Base-by-base conservation (phyloP, 2,797 vertebrate species). In the Gymnoscopelus microlampas region DNA sequence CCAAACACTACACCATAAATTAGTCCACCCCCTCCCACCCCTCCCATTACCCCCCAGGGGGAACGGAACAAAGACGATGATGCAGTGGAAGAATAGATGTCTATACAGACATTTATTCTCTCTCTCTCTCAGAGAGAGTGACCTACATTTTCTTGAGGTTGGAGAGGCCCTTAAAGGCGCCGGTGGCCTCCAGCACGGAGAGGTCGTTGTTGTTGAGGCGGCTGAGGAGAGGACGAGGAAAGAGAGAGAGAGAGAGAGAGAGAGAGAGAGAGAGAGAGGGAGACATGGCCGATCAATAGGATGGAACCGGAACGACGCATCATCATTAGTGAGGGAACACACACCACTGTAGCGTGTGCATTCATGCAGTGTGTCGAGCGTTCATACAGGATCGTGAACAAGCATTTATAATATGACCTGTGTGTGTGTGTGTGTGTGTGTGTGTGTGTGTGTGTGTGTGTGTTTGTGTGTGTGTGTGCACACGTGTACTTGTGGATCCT, bases 201-300 rank as follows among this genome's bases (percentile, higher is more conserved):
- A 99, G 96, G 85, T 99, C 98, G 4, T 99, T 99, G 93, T 98
- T 98, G 92, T 97, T 99, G 85, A 99, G 86, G 39, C 97, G 96
- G 67, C 98, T 98, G 81, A 0, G 29, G 80, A 61, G 64, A 55
- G 66, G 63, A 58, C n/a, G 39, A 1, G 8, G 9, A 44, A 2
- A 44, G 39, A 10, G 39, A 10, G 39, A 10, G 39, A 26, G 26
- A 26, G 26, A 26, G 26, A 26, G 26, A 26, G 26, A 26, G 26
- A 29, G 26, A 29, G 2, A 29, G 26, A 29, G 26, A 29, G 26
- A 29, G 26, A 29, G 26, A 29, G 26, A 29, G 53, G 35, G n/a
- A 26, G 32, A 63, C 61, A 59, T 9, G 26, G 26, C 26, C 3
- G 57, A 59, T 8, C 59, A 71, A 50, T n/a, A 19, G 35, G 19